Evolutionary conservation across 1,140 invertebrate genomes (phyloP).

Genomic region (Rhopalosiphum padi): DNA sequence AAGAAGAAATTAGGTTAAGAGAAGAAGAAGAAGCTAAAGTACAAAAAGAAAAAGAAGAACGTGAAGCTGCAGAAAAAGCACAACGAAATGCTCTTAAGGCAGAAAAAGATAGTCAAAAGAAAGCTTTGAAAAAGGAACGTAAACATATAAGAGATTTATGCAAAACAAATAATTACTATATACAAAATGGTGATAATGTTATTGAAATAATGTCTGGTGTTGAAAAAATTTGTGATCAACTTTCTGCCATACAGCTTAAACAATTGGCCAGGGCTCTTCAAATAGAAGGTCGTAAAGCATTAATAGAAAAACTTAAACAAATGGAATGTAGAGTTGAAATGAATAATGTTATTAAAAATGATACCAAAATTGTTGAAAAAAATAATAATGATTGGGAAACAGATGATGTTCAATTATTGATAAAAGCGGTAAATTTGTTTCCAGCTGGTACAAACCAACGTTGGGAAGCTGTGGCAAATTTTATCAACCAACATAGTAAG

Average conservation of each 20-base stretch:
- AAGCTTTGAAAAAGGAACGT: conserved; percentile 83
- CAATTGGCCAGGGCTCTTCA: conserved; percentile 77
- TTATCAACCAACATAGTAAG: conserved; percentile 88
- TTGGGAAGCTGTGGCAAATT: conserved; percentile 96
- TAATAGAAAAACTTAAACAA: conserved; percentile 65
- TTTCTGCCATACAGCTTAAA: conserved; percentile 68
- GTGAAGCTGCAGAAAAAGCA: conserved; percentile 81
- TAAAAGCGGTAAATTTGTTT: conserved; percentile 96
- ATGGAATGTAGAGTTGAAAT: conserved; percentile 58
- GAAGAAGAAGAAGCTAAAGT: conserved; percentile 65
- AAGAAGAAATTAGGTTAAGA: conserved; percentile 71
- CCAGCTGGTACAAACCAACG: conserved; percentile 93
- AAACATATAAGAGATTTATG: conserved; percentile 85
- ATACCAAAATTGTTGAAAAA: conserved; percentile 79
- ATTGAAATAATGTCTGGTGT: conserved; percentile 86
- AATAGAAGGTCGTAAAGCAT: conserved; percentile 71
- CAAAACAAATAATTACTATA: conserved; percentile 89
- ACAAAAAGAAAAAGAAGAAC: conserved; percentile 79
- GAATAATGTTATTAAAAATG: conserved; percentile 66
- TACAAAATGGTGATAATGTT: conserved; percentile 74
- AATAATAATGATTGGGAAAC: conserved; percentile 66
- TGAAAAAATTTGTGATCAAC: conserved; percentile 85
- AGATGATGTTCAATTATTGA: conserved; percentile 84
- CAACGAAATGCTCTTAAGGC: conserved; percentile 82
- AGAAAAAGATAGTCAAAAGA: conserved; percentile 84